These are phyloP conservation scores for Papilio demoleus DNA, from an alignment of 2,888 invertebrate genomes.

Conservation along the genomic window DNA sequence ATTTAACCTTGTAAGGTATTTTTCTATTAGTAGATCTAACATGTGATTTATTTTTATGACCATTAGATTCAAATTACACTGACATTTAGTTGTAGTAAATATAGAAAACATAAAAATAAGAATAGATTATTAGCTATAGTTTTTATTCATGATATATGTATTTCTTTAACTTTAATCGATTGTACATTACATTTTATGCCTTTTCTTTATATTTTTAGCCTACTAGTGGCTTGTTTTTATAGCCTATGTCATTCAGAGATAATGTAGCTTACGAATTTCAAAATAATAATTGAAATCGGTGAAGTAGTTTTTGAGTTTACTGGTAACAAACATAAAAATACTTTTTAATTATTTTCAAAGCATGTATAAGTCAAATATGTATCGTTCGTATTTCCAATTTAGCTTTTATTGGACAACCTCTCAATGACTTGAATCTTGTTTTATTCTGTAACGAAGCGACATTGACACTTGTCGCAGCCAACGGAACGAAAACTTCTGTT, in stretches of 20 bases:
- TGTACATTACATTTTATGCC: too few species aligned
- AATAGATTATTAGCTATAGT: neutral
- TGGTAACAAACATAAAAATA: too few species aligned
- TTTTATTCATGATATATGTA: neutral
- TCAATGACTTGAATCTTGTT: conserved; percentile 14
- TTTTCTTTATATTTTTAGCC: too few species aligned
- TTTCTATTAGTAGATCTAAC: neutral
- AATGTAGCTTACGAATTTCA: too few species aligned
- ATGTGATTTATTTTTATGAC: conserved; percentile 2
- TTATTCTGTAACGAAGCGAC: neutral
- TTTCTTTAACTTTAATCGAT: too few species aligned
- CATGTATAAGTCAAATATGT: neutral
- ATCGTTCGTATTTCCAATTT: neutral
- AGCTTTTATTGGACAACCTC: conserved; percentile 15
- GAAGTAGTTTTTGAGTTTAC: neutral
- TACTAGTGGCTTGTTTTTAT: too few species aligned
- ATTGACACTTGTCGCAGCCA: conserved; percentile 1
- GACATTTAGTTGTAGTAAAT: conserved; percentile 11
- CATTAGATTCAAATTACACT: neutral
- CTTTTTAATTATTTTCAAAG: too few species aligned
- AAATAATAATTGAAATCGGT: too few species aligned
- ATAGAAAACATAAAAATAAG: neutral
- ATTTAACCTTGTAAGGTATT: neutral
- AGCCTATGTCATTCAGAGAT: too few species aligned
- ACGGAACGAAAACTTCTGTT: neutral